phyloP scores from a whole-genome alignment of 2,797 vertebrate species.

The Sciurus vulgaris region DNA sequence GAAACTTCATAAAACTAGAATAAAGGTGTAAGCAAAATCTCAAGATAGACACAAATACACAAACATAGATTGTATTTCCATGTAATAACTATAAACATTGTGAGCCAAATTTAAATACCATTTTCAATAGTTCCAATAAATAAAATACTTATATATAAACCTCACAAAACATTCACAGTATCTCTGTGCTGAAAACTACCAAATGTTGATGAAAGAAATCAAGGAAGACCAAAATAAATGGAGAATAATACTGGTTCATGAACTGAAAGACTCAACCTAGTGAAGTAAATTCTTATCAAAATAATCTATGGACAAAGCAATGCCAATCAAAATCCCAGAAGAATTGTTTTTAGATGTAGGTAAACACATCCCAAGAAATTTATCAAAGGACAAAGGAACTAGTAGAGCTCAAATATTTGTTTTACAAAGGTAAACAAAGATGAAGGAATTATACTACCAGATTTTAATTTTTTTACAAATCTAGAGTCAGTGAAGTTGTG shows the following conservation, averaged over 20 bases:
- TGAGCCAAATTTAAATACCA: background rate
- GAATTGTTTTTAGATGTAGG: background rate
- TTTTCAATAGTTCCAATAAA: background rate
- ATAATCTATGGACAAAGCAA: background rate
- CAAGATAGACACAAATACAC: background rate
- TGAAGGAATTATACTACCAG: background rate
- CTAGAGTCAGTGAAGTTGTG: background rate
- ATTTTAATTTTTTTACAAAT: background rate
- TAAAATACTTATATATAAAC: background rate
- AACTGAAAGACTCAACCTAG: background rate
- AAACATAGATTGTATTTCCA: background rate
- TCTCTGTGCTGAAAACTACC: background rate
- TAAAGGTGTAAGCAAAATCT: background rate
- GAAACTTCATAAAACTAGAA: background rate
- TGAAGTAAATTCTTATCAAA: background rate
- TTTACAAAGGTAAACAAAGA: background rate
- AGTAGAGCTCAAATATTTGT: background rate
- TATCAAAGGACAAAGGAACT: background rate
- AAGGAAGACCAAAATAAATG: background rate
- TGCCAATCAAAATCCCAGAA: background rate
- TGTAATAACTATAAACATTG: background rate
- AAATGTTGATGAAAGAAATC: background rate
- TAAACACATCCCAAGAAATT: background rate
- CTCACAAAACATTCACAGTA: background rate
- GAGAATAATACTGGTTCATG: background rate